Percentiles rank a stretch among this genome's conserved stretches.
Conservation (phyloP, 2,888 invertebrate species). For the Mythimna pallens region DNA sequence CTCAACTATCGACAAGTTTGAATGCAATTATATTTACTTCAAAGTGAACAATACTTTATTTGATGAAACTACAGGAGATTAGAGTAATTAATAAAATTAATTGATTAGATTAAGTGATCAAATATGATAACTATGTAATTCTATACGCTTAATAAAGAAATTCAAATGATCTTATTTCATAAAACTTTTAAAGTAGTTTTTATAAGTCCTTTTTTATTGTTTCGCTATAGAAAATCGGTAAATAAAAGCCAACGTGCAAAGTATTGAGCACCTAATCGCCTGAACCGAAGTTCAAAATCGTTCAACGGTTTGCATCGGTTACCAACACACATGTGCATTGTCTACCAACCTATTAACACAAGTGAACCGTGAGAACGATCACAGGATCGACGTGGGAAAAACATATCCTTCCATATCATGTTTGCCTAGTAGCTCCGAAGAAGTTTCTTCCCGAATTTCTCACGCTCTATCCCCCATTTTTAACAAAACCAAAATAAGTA, state of each 20-base stretch:
- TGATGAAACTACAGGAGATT: background rate
- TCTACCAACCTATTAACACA: slow-evolving; percentile 53
- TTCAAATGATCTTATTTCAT: background rate
- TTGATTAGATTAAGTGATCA: background rate
- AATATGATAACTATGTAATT: no score
- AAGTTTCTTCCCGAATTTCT: slow-evolving; percentile 90
- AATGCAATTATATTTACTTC: slow-evolving; percentile 1
- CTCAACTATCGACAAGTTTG: background rate
- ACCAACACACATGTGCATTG: slow-evolving; percentile 45
- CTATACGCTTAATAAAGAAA: background rate
- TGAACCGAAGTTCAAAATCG: slow-evolving; percentile 42
- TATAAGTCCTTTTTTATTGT: no score
- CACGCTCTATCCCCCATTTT: slow-evolving; percentile 86
- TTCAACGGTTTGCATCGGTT: slow-evolving; percentile 50
- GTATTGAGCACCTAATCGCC: slow-evolving; percentile 42
- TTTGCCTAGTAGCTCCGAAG: slow-evolving; percentile 85
- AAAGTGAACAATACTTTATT: background rate
- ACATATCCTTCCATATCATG: slow-evolving; percentile 73
- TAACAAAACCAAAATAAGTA: slow-evolving; percentile 77
- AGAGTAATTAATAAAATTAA: no score
- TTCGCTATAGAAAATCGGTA: background rate
- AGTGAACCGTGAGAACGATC: slow-evolving; percentile 72
- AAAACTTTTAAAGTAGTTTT: no score
- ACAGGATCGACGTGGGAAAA: slow-evolving; percentile 79
- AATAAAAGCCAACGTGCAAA: slow-evolving; percentile 13